Percentiles rank a stretch among this genome's conserved stretches.
These are phyloP conservation scores for Montifringilla adamsi DNA, from an alignment of 2,113 vertebrate genomes.

Conservation along the genomic window DNA sequence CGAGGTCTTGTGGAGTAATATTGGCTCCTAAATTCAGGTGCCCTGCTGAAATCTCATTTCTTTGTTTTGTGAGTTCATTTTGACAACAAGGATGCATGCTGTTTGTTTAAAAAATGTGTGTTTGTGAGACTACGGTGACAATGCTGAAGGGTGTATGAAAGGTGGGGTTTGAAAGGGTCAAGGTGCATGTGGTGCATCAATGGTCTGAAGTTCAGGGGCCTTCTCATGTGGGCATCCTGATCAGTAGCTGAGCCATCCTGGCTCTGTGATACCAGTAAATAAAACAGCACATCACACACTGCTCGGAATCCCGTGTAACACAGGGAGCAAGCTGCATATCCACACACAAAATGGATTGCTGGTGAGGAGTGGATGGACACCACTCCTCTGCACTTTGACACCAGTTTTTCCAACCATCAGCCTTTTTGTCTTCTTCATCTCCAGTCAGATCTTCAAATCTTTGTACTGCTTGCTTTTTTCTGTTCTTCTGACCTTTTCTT, in stretches of 20 bases:
- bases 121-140: not conserved
- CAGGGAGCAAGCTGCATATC: not conserved
- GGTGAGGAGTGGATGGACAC: not conserved
- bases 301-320: not conserved
- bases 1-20: not conserved
- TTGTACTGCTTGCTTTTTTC: not conserved
- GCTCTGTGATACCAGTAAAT: not conserved
- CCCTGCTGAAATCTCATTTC: not conserved
- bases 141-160: not conserved
- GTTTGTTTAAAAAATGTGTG: not conserved
- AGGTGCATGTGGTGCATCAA: fast-evolving
- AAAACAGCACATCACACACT: not conserved
- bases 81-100: not conserved
- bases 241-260: not conserved
- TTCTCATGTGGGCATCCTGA: not conserved
- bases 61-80: not conserved
- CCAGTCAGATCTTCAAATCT: not conserved
- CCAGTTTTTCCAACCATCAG: not conserved
- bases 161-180: not conserved
- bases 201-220: not conserved
- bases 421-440: not conserved
- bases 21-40: not conserved
- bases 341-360: not conserved
- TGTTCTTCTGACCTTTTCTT: not conserved
- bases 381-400: not conserved